Conservation (phyloP, 2,797 vertebrate species). For the Melanotaenia boesemani region DNA sequence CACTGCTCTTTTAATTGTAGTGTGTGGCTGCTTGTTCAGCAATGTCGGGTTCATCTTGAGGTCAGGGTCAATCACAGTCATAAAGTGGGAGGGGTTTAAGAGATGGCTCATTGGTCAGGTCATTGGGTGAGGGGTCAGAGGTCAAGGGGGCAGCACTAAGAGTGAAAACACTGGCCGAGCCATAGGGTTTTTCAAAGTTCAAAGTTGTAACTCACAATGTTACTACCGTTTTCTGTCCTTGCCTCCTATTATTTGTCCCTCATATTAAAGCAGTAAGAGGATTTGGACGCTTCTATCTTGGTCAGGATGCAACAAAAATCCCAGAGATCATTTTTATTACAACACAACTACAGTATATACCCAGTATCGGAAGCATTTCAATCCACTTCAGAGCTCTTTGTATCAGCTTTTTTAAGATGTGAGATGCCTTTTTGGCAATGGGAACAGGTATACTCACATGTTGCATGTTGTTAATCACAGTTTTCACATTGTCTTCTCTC, state of each 20-base stretch:
- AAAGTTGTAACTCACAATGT: constrained; percentile 74
- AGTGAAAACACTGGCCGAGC: constrained; percentile 72
- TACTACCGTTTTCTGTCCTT: constrained; percentile 22
- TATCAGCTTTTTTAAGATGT: not conserved
- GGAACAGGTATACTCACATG: not conserved
- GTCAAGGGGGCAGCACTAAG: constrained; percentile 56
- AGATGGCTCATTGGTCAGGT: constrained; percentile 70
- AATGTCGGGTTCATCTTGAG: constrained; percentile 64
- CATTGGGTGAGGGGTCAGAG: constrained; percentile 60
- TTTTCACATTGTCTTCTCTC: not conserved
- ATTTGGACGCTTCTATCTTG: not conserved
- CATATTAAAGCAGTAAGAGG: constrained; percentile 7
- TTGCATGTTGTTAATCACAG: not conserved
- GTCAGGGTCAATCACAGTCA: constrained; percentile 78
- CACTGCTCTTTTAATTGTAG: constrained; percentile 32
- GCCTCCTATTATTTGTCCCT: constrained; percentile 37
- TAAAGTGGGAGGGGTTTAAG: constrained; percentile 67
- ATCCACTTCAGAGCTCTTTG: not conserved
- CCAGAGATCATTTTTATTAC: not conserved
- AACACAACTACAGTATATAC: not conserved
- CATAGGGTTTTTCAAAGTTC: constrained; percentile 65
- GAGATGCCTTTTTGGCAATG: not conserved
- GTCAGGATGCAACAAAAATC: not conserved
- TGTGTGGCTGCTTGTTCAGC: constrained; percentile 39
- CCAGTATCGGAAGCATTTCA: not conserved